Percentiles rank a stretch among this genome's conserved stretches.
Evolutionary conservation across 2,888 invertebrate species (phyloP).

Genomic region (Mythimna ferrago): DNA sequence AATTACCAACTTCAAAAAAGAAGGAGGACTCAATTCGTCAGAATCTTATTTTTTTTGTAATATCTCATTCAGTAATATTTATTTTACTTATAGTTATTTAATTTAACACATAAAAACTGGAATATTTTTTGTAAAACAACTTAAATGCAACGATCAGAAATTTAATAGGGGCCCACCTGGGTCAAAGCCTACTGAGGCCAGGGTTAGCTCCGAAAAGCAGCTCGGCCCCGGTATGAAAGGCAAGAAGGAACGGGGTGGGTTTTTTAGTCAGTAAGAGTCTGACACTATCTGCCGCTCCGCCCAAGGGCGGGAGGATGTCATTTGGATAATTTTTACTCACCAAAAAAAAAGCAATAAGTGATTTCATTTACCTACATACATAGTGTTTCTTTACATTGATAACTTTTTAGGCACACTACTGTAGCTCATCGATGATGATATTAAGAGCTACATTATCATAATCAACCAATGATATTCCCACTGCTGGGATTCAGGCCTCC

Average conservation of each 20-base stretch:
- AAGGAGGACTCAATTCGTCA: neutral
- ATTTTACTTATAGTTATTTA: conserved; percentile 11
- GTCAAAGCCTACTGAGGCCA: too few species aligned
- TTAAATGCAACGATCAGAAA: neutral
- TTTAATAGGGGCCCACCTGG: neutral
- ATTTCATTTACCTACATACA: too few species aligned
- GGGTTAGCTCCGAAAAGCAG: too few species aligned
- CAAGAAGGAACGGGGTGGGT: too few species aligned
- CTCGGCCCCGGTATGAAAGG: too few species aligned
- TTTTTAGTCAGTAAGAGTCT: too few species aligned
- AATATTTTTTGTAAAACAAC: neutral
- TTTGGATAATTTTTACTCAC: too few species aligned
- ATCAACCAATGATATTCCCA: neutral
- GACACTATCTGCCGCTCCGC: too few species aligned
- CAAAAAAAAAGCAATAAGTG: too few species aligned
- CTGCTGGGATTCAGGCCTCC: neutral
- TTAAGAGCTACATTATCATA: neutral
- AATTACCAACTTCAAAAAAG: neutral
- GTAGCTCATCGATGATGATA: neutral
- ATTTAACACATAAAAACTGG: conserved; percentile 31
- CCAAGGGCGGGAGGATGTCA: too few species aligned
- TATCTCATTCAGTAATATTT: conserved; percentile 24
- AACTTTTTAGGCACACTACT: neutral
- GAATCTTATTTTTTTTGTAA: neutral
- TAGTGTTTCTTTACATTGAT: too few species aligned